These are phyloP conservation scores for Drosophila baimaii DNA, from an alignment of 1,140 invertebrate genomes.

Conservation along the genomic window DNA sequence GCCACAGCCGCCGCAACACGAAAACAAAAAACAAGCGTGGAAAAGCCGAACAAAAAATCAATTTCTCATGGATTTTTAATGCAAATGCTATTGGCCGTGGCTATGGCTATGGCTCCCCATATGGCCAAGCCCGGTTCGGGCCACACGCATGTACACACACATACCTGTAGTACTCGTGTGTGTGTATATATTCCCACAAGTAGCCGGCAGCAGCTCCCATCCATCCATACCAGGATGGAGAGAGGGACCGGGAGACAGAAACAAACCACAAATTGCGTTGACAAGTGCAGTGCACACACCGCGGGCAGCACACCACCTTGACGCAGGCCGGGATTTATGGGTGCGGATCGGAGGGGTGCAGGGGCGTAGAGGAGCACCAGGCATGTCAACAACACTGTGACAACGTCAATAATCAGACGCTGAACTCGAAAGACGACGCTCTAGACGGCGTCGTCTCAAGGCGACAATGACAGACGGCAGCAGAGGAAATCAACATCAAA, in stretches of 20 bases:
- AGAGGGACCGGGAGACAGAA: conserved; percentile 12
- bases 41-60: conserved; percentile 49
- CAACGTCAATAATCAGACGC: conserved; percentile 79
- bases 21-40: conserved; percentile 22
- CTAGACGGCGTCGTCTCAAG: conserved; percentile 67
- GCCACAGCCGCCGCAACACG: conserved; percentile 13
- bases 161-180: not conserved
- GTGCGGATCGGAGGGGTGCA: conserved; percentile 30
- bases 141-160: conserved; percentile 39
- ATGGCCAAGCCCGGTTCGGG: conserved; percentile 52
- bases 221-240: not conserved
- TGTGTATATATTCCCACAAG: conserved; percentile 46
- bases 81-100: conserved; percentile 55
- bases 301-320: conserved; percentile 42
- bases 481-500: conserved; percentile 33
- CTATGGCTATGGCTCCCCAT: conserved; percentile 32
- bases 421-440: conserved; percentile 62
- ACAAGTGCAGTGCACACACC: conserved; percentile 78
- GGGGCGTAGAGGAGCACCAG: conserved; percentile 3
- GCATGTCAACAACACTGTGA: conserved; percentile 74
- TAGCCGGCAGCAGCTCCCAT: conserved; percentile 52
- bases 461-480: conserved; percentile 60
- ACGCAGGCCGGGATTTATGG: conserved; percentile 67
- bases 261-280: conserved; percentile 70
- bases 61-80: conserved; percentile 74